Evolutionary conservation across 1,140 invertebrate species (phyloP).

Genomic region (Brachystomella parvula): DNA sequence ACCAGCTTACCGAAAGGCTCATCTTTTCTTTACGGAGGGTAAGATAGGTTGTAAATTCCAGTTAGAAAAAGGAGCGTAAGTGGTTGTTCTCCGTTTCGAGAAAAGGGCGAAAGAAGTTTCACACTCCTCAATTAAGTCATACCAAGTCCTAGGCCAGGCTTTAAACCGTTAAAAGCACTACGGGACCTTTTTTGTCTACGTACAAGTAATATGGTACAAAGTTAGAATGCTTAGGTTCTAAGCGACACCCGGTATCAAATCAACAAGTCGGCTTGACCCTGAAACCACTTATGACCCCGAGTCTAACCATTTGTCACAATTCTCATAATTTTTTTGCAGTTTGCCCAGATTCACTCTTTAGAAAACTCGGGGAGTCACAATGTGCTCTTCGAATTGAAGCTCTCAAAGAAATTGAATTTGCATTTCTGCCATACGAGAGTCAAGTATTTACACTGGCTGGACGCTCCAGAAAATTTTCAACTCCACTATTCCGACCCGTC

Average conservation of each 20-base stretch:
- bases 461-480: constrained; percentile 91
- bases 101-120: too few relatives aligned
- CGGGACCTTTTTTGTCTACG: too few relatives aligned
- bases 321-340: constrained; percentile 48
- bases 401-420: constrained; percentile 99
- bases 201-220: too few relatives aligned
- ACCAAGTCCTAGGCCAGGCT: too few relatives aligned
- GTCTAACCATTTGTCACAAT: constrained; percentile 4
- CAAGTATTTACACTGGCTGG: constrained; percentile 97
- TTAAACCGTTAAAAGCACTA: too few relatives aligned
- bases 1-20: constrained; percentile 13
- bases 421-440: constrained; percentile 97
- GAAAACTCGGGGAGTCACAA: constrained; percentile 92
- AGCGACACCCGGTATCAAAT: too few relatives aligned
- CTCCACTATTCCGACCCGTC: constrained; percentile 91
- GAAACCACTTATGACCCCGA: too few relatives aligned
- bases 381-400: constrained; percentile 95
- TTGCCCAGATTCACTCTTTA: constrained; percentile 81
- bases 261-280: too few relatives aligned
- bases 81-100: not conserved
- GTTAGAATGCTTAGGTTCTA: too few relatives aligned
- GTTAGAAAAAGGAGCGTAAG: not conserved
- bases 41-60: not conserved
- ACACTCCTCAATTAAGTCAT: not conserved
- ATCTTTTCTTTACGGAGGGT: constrained; percentile 32